phyloP scores from a whole-genome alignment of 2,888 invertebrate species.

The Drosophila falleni region DNA sequence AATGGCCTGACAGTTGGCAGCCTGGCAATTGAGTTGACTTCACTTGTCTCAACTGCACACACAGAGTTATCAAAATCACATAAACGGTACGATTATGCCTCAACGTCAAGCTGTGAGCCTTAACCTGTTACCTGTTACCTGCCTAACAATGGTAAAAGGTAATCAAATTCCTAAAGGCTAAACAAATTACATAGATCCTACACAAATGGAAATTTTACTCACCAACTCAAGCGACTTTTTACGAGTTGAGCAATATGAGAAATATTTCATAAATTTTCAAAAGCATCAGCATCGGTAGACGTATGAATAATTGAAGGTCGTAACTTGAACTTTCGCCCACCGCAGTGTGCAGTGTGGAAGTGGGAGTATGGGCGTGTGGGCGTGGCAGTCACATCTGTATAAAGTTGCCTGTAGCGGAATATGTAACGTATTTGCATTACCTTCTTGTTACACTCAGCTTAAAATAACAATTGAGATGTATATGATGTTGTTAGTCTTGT shows the following conservation, averaged over 20 bases:
- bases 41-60: neutral
- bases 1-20: slow-evolving; percentile 49
- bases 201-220: neutral
- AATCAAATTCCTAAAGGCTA: neutral
- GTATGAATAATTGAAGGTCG: slow-evolving; percentile 36
- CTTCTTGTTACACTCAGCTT: slow-evolving; percentile 61
- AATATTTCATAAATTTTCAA: slow-evolving; percentile 5
- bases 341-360: no score
- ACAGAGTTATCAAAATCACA: neutral
- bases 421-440: slow-evolving; percentile 58
- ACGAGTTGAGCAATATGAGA: neutral
- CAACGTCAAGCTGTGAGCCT: neutral
- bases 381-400: slow-evolving; percentile 26
- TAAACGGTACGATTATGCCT: slow-evolving; percentile 34
- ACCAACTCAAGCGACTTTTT: neutral
- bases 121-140: neutral
- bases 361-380: neutral
- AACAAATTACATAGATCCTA: neutral
- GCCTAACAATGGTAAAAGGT: neutral
- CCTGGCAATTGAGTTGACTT: slow-evolving; percentile 12
- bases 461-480: slow-evolving; percentile 59
- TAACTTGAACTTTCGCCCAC: neutral
- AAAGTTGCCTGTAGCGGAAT: slow-evolving; percentile 16
- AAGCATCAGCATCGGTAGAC: neutral
- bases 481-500: slow-evolving; percentile 4